Conservation (phyloP, 2,888 invertebrate genomes). For the Euzophera pinguis region DNA sequence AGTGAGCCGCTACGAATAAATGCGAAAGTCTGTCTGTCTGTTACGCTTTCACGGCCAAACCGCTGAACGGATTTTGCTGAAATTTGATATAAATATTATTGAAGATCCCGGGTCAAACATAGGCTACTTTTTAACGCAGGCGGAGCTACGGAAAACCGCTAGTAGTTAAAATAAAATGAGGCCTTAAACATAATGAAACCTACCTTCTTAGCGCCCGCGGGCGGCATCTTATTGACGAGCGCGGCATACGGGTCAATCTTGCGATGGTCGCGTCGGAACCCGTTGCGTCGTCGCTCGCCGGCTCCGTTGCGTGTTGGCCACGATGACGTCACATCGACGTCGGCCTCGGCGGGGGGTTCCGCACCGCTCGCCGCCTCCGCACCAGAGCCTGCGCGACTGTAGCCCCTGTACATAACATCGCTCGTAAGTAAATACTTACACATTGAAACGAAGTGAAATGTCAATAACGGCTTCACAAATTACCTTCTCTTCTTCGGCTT, state of each 20-base stretch:
- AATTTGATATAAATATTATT: too few species aligned
- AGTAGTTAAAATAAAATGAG: too few species aligned
- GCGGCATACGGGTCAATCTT: conserved; percentile 62
- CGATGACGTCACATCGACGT: conserved; percentile 9
- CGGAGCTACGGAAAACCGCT: too few species aligned
- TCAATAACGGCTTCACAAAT: not conserved
- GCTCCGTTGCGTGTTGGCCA: conserved; percentile 13
- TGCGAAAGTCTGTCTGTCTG: too few species aligned
- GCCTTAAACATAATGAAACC: too few species aligned
- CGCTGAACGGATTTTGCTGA: too few species aligned
- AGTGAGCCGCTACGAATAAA: too few species aligned
- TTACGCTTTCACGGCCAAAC: too few species aligned
- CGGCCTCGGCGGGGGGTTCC: conserved; percentile 15
- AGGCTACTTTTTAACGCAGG: too few species aligned
- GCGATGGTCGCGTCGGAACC: conserved; percentile 38
- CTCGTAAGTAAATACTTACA: too few species aligned
- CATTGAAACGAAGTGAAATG: too few species aligned
- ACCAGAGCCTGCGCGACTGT: conserved; percentile 58
- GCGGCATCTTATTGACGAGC: conserved; percentile 63
- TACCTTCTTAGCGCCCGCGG: conserved; percentile 69
- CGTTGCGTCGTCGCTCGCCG: conserved; percentile 34
- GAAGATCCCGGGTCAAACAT: too few species aligned
- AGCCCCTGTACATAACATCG: conserved; percentile 56
- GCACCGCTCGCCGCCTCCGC: conserved; percentile 41
- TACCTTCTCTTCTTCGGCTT: conserved; percentile 73